Conservation (phyloP, 2,113 vertebrate species). For the Chloropsis hardwickii region DNA sequence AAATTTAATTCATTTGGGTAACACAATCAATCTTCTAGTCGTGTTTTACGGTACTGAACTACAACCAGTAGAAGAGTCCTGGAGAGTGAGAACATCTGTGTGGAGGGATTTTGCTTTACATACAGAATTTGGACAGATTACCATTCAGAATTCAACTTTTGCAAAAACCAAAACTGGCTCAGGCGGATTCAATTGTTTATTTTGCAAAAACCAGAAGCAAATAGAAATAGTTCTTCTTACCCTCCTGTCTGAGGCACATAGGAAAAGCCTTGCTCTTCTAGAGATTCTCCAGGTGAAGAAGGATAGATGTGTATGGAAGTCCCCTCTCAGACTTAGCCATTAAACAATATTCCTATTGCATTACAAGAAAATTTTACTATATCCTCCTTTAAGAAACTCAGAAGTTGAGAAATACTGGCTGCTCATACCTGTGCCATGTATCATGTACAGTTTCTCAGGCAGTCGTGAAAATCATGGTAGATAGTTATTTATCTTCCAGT, state of each 20-base stretch:
- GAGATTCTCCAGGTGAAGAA: neutral
- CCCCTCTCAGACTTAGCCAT: neutral
- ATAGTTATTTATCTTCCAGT: neutral
- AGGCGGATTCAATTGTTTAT: neutral
- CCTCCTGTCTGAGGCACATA: neutral
- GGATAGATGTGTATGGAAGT: rapidly evolving
- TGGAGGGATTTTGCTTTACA: neutral
- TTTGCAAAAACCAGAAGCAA: neutral
- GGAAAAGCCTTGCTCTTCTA: neutral
- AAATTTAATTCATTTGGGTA: neutral
- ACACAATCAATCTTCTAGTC: neutral
- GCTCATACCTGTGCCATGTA: neutral
- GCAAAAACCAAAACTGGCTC: neutral
- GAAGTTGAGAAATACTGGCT: neutral
- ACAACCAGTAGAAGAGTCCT: neutral
- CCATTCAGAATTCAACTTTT: neutral
- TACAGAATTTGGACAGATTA: neutral
- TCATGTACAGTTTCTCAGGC: neutral
- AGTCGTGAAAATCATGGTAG: neutral
- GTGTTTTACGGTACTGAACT: neutral
- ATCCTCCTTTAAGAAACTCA: neutral
- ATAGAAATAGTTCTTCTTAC: neutral
- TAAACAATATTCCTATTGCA: neutral
- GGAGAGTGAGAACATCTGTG: neutral
- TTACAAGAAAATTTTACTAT: neutral